Conservation (phyloP, 1,140 invertebrate genomes). For the Brachionus rotundiformis region DNA sequence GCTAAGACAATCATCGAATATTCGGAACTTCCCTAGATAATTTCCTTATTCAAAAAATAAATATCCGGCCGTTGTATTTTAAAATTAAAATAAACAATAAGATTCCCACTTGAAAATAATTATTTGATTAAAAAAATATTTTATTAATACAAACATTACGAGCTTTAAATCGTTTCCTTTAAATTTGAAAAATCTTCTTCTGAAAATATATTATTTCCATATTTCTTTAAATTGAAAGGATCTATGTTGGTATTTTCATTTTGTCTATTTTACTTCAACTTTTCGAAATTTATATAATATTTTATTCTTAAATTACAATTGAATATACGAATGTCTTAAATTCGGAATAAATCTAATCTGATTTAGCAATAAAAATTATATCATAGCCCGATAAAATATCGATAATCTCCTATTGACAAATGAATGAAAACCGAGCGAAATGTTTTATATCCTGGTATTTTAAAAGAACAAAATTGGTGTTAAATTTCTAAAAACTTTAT, state of each 20-base stretch:
- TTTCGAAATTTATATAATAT: not conserved
- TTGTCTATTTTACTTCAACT: too few species aligned
- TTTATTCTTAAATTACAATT: not conserved
- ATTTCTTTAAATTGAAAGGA: too few species aligned
- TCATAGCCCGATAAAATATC: not conserved
- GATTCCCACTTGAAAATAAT: too few species aligned
- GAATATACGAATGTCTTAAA: not conserved
- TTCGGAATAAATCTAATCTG: conserved; percentile 32
- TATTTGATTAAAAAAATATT: too few species aligned
- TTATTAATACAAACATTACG: not conserved
- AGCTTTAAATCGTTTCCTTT: not conserved
- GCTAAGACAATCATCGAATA: too few species aligned
- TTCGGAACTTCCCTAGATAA: too few species aligned
- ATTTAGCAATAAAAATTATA: conserved; percentile 32
- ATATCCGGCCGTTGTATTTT: too few species aligned
- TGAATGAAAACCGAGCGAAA: not conserved
- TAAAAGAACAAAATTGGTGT: conserved; percentile 19
- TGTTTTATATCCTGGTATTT: conserved; percentile 13
- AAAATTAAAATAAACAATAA: not conserved
- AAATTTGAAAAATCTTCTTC: too few species aligned
- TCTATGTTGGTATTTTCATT: too few species aligned
- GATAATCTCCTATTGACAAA: conserved; percentile 25
- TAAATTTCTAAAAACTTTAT: conserved; percentile 18
- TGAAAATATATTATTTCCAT: too few species aligned
- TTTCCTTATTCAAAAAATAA: too few species aligned